Base-by-base conservation (phyloP, 2,888 invertebrate genomes). In the Lymantria dispar region DNA sequence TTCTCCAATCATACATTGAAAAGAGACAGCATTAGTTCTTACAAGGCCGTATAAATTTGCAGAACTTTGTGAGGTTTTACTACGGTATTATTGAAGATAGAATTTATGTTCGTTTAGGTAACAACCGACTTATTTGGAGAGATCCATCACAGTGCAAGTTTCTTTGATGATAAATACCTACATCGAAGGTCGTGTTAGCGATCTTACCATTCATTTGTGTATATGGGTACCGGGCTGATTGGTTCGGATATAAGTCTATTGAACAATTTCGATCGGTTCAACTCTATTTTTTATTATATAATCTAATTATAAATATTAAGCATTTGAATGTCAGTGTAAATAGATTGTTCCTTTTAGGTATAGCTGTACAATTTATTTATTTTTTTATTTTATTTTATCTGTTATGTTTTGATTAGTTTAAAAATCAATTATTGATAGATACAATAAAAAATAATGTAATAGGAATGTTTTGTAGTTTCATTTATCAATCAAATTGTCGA, bases 41-140 rank as follows among this genome's bases (percentile, higher is more conserved):
- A 50, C 51, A 62, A 54, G 64, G 56, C 66, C 60, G 54, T 69
- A 64, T 71, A 76, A 78, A 74, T 85, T 87, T 83, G 87, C 87
- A 87, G 83, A 86, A 85, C 85, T 87, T 77, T 81, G 83, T 81
- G 85, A 82, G 77, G 76, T 73, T 80, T 74, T 83, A 85, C 87
- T 80, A 72, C 68, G 82, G 78, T 78, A 83, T 80, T 83, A 80
- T 79, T 79, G 78, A 81, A 76, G 79, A 76, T 72, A 80, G 76
- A 78, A 80, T 81, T 80, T 80, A 80, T 72, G 76, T 81, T 84
- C 9, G 82, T 78, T 80, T 80, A 72, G 69, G 69, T 78, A 72
- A 66, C 72, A 86, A 58, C 74, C 80, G 70, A 62, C 76, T 54
- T 42, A 72, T 76, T 87, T 80, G 30, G 65, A 74, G 70, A 78